Conservation (phyloP, 1,140 invertebrate genomes). For the Drosophila azteca region DNA sequence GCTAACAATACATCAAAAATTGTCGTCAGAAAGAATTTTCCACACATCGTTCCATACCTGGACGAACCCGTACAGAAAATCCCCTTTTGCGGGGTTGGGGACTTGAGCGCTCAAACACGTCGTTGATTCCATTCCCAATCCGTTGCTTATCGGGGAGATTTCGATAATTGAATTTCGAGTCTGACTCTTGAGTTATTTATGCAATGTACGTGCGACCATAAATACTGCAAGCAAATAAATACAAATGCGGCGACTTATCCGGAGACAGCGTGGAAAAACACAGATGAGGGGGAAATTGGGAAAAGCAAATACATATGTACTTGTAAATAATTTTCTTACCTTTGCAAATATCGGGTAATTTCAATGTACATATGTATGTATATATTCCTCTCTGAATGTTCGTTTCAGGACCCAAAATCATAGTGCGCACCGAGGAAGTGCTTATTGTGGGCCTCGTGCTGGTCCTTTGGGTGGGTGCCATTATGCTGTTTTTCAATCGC, state of each 20-base stretch:
- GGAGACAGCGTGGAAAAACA: too few species aligned
- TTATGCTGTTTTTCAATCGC: slow-evolving; percentile 94
- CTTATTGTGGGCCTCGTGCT: slow-evolving; percentile 93
- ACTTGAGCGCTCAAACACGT: slow-evolving; percentile 5
- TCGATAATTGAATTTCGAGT: slow-evolving; percentile 64
- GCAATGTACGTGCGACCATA: slow-evolving; percentile 42
- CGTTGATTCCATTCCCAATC: slow-evolving; percentile 6
- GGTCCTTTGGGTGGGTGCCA: slow-evolving; percentile 93
- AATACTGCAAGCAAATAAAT: slow-evolving; percentile 26
- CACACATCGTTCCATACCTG: neutral
- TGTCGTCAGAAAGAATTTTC: too few species aligned
- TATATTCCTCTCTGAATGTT: too few species aligned
- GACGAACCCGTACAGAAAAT: neutral
- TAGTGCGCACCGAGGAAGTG: slow-evolving; percentile 91
- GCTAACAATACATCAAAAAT: too few species aligned
- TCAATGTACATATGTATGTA: too few species aligned
- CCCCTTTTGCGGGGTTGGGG: slow-evolving; percentile 5
- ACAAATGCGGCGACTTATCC: neutral
- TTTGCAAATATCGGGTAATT: too few species aligned
- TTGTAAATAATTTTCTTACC: too few species aligned
- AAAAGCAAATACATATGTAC: too few species aligned
- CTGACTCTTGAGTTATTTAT: slow-evolving; percentile 60
- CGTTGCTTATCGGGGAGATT: slow-evolving; percentile 39
- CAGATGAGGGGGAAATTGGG: too few species aligned
- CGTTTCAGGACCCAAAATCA: slow-evolving; percentile 85